Evolutionary conservation across 2,113 vertebrate genomes (phyloP).

Genomic region (Pampusana beccarii): DNA sequence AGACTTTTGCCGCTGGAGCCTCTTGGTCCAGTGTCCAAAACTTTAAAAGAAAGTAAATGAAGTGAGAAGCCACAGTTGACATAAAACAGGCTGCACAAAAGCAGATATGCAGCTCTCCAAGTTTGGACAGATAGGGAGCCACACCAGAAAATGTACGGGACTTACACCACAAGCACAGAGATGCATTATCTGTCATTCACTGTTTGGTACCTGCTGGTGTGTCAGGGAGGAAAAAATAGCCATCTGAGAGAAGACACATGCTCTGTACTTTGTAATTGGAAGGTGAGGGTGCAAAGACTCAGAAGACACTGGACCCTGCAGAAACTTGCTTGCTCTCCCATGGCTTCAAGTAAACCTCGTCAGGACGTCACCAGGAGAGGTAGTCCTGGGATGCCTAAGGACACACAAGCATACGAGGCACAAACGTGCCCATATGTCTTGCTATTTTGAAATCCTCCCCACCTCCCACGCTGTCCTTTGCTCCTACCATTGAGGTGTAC

Average conservation of each 20-base stretch:
- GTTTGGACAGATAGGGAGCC: background rate
- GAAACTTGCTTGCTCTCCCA: background rate
- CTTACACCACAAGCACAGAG: background rate
- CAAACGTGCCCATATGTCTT: background rate
- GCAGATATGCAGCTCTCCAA: rapidly evolving
- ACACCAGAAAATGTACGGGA: rapidly evolving
- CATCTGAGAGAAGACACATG: rapidly evolving
- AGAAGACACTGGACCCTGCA: background rate
- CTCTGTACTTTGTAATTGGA: background rate
- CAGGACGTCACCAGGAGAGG: background rate
- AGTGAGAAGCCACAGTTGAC: background rate
- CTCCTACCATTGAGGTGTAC: background rate
- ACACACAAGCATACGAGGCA: background rate
- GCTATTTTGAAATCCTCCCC: background rate
- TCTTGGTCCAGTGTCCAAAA: background rate
- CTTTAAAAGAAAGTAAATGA: background rate
- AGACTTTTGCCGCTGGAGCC: background rate
- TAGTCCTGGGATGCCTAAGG: background rate
- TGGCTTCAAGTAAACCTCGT: background rate
- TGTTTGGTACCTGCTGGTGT: background rate
- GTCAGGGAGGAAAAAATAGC: background rate
- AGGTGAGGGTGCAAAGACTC: background rate
- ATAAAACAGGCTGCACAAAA: background rate
- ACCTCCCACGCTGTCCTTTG: rapidly evolving
- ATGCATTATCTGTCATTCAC: background rate